phyloP scores from a whole-genome alignment of 2,113 vertebrate species.

The Sturnira hondurensis region DNA sequence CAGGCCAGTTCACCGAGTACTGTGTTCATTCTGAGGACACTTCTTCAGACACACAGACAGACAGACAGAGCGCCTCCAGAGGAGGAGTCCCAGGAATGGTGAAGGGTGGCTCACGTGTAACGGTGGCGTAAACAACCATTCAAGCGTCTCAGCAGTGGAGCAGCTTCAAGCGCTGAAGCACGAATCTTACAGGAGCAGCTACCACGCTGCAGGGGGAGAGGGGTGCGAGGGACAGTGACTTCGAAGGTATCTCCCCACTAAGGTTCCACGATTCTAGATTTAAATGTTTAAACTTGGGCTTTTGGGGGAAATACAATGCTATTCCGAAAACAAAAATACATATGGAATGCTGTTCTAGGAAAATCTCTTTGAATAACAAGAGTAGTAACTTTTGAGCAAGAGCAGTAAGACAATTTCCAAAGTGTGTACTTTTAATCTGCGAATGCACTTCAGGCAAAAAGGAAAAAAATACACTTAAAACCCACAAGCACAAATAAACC shows the following conservation, averaged over 20 bases:
- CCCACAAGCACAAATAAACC: constrained; percentile 74
- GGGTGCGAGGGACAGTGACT: not conserved
- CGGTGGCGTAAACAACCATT: not conserved
- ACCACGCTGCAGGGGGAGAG: not conserved
- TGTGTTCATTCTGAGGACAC: not conserved
- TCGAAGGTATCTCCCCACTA: not conserved
- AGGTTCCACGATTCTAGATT: not conserved
- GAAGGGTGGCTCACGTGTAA: not conserved
- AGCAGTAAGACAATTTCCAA: not conserved
- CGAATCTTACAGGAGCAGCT: not conserved
- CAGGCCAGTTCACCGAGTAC: too few relatives aligned
- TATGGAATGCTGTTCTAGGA: not conserved
- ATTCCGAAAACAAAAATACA: not conserved
- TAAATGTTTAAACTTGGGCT: not conserved
- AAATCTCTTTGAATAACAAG: not conserved
- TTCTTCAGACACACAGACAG: not conserved
- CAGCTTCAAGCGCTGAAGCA: too few relatives aligned
- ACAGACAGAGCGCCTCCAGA: not conserved
- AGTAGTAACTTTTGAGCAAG: not conserved
- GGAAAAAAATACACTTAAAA: constrained; percentile 39
- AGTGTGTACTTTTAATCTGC: not conserved
- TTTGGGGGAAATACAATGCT: not conserved
- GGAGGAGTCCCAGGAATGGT: not conserved
- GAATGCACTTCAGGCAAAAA: not conserved
- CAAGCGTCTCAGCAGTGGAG: not conserved